Evolutionary conservation across 2,888 invertebrate species (phyloP).

Genomic region (Mesopsocus fuscifrons): DNA sequence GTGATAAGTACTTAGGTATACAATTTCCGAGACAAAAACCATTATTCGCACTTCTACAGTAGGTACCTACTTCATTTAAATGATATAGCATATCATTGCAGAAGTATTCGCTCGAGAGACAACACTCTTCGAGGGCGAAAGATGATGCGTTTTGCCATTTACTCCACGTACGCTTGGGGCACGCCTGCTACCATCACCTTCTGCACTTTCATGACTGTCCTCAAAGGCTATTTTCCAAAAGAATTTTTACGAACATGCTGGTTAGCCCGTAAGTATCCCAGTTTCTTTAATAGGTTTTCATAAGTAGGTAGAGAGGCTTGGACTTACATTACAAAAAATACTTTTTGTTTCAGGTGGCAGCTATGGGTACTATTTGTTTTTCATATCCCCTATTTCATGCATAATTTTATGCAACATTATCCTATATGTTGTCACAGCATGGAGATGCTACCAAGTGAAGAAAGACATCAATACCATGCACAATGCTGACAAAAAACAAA

Average conservation of each 20-base stretch:
- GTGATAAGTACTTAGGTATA: no score
- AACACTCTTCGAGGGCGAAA: background rate
- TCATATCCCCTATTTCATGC: conserved; percentile 37
- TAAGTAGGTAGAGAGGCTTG: no score
- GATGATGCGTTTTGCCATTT: conserved; percentile 32
- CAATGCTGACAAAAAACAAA: conserved; percentile 34
- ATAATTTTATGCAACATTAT: conserved; percentile 37
- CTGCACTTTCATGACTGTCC: conserved; percentile 34
- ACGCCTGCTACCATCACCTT: conserved; percentile 36
- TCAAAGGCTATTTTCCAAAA: no score
- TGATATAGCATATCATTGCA: conserved; percentile 5
- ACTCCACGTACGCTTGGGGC: conserved; percentile 54
- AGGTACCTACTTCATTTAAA: background rate
- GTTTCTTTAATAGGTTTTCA: no score
- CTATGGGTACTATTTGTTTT: conserved; percentile 31
- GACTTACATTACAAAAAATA: no score
- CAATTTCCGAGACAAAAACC: no score
- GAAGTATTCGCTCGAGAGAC: background rate
- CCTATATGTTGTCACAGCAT: conserved; percentile 36
- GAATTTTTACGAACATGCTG: no score
- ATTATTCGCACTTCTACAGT: background rate
- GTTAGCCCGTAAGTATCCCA: conserved; percentile 34
- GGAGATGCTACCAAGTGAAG: conserved; percentile 32
- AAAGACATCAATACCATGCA: conserved; percentile 51
- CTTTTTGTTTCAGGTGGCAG: conserved; percentile 16